Evolutionary conservation across 1,140 invertebrate genomes (phyloP), one percentile per base, ranked within the genome.

Genomic region (Melanaphis sacchari): DNA sequence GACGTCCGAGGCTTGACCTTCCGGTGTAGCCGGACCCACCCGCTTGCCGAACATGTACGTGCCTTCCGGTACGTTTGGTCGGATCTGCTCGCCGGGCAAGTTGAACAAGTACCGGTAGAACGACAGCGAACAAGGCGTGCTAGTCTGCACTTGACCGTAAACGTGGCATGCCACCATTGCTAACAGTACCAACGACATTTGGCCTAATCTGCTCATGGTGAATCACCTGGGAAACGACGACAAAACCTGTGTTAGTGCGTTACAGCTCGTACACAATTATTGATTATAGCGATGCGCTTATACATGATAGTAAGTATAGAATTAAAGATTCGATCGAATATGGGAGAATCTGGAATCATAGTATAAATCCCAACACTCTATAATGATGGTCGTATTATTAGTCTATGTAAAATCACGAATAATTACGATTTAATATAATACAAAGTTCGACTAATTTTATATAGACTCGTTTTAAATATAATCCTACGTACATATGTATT

Each of bases 71-170:
- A 91, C 66, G 38, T 90, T 90, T 2, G 93, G 93, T 8, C 93
- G 66, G 31, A 93, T 84, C 38, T 93, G 59, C 15, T 90, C 90
- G 18, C 93, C 93, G 36, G 93, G 93, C 21, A 93, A 31, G n/a
- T 93, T 93, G 81, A 85, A 90, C 76, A 93, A 38, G 76, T 93
- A 93, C 46, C 93, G 90, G 38, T 91, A 93, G 89, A 93, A 84
- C 7, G 93, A 93, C 76, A 93, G 31, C 31, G 93, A 93, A 36
- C 93, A 93, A 0, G 76, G 66, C 0, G 93, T 93, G 8, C 66
- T 91, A 38, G 90, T 41, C 41, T 26, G 36, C n/a, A 93, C 89
- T 31, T 91, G n/a, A 6, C 38, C 89, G 81, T 40, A 49, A 26
- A 93, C 91, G 36, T 54, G 81, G 36, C 54, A 18, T 3, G 22